These are phyloP conservation scores for Cephus sareptanus DNA, from an alignment of 2,888 invertebrate species.

Conservation along the genomic window DNA sequence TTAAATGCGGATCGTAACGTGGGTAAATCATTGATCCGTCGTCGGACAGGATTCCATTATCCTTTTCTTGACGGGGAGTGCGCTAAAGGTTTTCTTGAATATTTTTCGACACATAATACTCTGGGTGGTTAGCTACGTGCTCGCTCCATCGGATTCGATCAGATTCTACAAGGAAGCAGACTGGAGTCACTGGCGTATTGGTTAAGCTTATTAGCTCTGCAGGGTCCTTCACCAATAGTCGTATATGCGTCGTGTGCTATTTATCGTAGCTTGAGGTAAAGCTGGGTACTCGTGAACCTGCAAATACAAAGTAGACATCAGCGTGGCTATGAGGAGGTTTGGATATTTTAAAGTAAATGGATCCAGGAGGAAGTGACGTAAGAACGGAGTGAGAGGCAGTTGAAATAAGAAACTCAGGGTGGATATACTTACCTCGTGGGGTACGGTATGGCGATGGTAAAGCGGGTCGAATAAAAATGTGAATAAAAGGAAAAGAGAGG, in stretches of 20 bases:
- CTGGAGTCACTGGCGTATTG: neutral
- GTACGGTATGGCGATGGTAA: neutral
- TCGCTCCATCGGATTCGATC: slow-evolving; percentile 58
- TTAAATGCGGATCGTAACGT: neutral
- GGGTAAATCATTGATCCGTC: neutral
- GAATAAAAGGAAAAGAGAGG: slow-evolving; percentile 14
- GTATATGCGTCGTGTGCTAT: neutral
- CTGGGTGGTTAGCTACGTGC: slow-evolving; percentile 59
- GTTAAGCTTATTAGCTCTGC: neutral
- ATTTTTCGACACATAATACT: slow-evolving; percentile 60
- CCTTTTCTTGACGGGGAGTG: neutral
- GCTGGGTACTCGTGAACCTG: neutral
- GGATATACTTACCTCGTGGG: neutral
- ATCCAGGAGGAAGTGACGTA: neutral
- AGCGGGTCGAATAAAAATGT: slow-evolving; percentile 10
- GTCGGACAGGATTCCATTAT: neutral
- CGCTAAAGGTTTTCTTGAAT: slow-evolving; percentile 3
- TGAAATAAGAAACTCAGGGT: neutral
- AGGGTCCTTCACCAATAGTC: neutral
- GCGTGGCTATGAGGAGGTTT: neutral
- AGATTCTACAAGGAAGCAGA: slow-evolving; percentile 39
- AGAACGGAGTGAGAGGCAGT: neutral
- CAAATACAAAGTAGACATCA: neutral
- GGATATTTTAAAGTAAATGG: neutral
- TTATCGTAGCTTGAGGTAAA: neutral